Evolutionary conservation across 2,113 vertebrate genomes (phyloP), one percentile per base, ranked within the genome.

Genomic region (Xenotilapia caudafasciata): DNA sequence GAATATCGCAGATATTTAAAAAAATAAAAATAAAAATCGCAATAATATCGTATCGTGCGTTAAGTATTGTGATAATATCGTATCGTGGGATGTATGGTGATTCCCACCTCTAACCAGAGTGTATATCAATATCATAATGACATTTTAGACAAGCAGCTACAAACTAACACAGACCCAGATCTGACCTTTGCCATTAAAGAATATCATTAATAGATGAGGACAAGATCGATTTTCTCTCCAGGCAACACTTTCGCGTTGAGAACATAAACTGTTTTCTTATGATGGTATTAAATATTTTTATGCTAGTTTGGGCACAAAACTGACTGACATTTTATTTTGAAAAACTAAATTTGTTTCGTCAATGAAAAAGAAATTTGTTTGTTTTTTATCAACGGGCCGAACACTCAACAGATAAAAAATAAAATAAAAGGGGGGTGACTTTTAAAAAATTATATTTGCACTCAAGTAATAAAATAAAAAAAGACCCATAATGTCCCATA

Each of bases 401-500:
- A 1, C 0, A 26, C 40, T 11, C 42, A 49, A 28, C 23, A 14
- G 9, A 47, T 6, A 4, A 6, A 73, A 0, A 26, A 26, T 2
- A 23, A 23, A 4, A 8, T 4, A 9, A 35, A n/a, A 12, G 1
- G 1, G 28, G 60, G 17, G 17, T 12, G 10, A 12, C 3, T 6
- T 45, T n/a, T 3, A 54, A 23, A 2, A 1, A 2, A 1, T 10
- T 21, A 12, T 19, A 28, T 8, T 47, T 45, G 68, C 40, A 47
- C 14, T 1, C 42, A 47, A 45, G 0, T 17, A 47, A 47, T 17
- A 11, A 4, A 73, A 26, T 4, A 42, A 21, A 21, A 14, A 15
- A 70, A 26, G 13, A 26, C 19, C 19, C 33, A 21, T 38, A 21
- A 65, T 13, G 33, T 38, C 33, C 60, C 4, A 65, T 38, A 45